phyloP scores from a whole-genome alignment of 2,113 vertebrate genomes.

The Xiphophorus hellerii region DNA sequence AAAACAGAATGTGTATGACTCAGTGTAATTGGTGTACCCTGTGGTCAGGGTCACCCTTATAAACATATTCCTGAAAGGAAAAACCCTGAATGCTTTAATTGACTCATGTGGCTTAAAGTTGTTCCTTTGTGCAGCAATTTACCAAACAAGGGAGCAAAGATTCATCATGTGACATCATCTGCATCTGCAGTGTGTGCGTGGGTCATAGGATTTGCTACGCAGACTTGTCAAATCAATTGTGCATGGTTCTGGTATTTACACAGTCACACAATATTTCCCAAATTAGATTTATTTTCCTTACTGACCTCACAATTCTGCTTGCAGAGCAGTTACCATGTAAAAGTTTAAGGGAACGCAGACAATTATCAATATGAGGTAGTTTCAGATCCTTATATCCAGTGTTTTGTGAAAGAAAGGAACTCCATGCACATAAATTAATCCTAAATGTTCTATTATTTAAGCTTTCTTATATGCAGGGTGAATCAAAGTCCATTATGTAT shows the following conservation, averaged over 20 bases:
- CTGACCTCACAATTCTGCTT: background rate
- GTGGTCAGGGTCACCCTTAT: background rate
- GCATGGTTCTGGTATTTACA: conserved; percentile 15
- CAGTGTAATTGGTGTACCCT: background rate
- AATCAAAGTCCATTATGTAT: background rate
- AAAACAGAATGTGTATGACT: background rate
- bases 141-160: conserved; percentile 43
- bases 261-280: conserved; percentile 15
- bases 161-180: conserved; percentile 48
- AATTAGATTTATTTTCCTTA: conserved; percentile 15
- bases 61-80: conserved; percentile 22
- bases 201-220: conserved; percentile 7
- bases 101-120: conserved; percentile 36
- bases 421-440: background rate
- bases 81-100: conserved; percentile 33
- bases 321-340: conserved; percentile 7
- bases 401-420: background rate
- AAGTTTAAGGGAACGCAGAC: conserved; percentile 19
- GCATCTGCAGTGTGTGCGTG: conserved; percentile 21
- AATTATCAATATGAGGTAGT: conserved; percentile 5
- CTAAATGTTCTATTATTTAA: background rate
- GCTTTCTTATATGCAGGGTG: background rate
- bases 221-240: conserved; percentile 38
- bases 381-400: background rate
- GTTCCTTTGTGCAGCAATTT: conserved; percentile 58